These are phyloP conservation scores for Globodera rostochiensis DNA, from an alignment of 1,140 invertebrate genomes.

Conservation along the genomic window DNA sequence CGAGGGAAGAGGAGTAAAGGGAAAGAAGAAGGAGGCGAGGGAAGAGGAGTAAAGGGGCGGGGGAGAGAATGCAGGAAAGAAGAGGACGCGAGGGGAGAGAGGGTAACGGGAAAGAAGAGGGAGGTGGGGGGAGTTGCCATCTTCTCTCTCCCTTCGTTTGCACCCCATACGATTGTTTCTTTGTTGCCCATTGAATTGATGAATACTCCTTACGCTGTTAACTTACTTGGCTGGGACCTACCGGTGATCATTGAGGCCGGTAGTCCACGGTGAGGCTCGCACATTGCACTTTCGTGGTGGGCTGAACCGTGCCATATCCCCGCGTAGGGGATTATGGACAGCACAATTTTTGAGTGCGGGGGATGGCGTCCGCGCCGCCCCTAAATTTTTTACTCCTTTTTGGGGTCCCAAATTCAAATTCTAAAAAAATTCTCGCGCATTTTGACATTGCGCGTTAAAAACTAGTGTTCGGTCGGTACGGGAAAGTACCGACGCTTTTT, in stretches of 20 bases:
- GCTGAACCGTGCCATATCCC: slow-evolving; percentile 3
- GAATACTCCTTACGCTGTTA: not conserved
- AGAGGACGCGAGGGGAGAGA: not conserved
- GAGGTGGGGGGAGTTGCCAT: not conserved
- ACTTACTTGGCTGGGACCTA: slow-evolving; percentile 1
- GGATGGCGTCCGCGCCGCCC: not conserved
- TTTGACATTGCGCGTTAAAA: no score
- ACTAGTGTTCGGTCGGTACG: no score
- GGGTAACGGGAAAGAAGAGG: not conserved
- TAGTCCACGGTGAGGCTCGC: not conserved
- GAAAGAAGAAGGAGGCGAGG: not conserved
- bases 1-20: not conserved
- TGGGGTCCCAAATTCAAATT: no score
- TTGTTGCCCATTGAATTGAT: not conserved
- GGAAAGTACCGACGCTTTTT: no score
- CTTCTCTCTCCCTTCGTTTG: not conserved
- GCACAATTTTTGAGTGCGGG: slow-evolving; percentile 2
- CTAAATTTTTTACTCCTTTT: not conserved
- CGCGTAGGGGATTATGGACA: not conserved
- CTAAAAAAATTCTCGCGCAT: no score
- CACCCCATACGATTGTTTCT: not conserved
- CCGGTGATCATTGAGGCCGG: not conserved
- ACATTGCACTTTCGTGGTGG: not conserved
- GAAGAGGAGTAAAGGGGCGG: not conserved
- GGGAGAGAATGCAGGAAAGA: no score